Base-by-base conservation (phyloP, 2,113 vertebrate species). In the Gadus chalcogrammus region DNA sequence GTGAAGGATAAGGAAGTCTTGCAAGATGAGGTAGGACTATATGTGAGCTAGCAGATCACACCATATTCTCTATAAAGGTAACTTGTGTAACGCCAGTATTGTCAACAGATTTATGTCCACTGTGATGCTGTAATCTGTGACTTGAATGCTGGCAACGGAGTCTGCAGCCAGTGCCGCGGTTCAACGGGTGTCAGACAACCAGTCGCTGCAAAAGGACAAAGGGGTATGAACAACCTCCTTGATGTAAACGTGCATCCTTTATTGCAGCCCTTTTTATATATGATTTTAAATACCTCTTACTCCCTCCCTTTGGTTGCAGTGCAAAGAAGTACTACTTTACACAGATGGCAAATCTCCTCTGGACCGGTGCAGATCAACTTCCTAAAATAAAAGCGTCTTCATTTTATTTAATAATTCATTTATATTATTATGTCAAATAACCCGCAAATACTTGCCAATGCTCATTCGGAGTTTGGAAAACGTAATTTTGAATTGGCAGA, bases 41-140 rank as follows among this genome's bases (percentile, higher is more conserved):
- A 20, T 20, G 4, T 22, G 0, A 48, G 12, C 28, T 7, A 5
- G 31, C 31, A 35, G 31, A 0, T 1, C 20, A 61, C 60, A 20
- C 61, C 22, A 15, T 28, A 11, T 27, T 27, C n/a, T 12, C 22
- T 22, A 17, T 24, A 59, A 20, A 22, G 20, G 60, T 24, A 61
- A 59, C 56, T 6, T n/a, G 6, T n/a, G 17, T 61, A 18, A 61
- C 12, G 1, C n/a, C 11, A 15, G 3, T 27, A 4, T 27, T 42
- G 2, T 20, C 71, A 17, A 18, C 71, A 93, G 92, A 84, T 93
- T 4, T 80, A 85, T 67, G 77, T 93, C 17, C 92, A 92, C 68
- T 93, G 92, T 77, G 86, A 92, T 2, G 76, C 84, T 2, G 76
- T 90, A 60, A 81, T 93, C 3, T 93, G 92, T 85, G 85, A 90